Evolutionary conservation across 2,888 invertebrate genomes (phyloP).

Genomic region (Eumacrocentrus americanus): DNA sequence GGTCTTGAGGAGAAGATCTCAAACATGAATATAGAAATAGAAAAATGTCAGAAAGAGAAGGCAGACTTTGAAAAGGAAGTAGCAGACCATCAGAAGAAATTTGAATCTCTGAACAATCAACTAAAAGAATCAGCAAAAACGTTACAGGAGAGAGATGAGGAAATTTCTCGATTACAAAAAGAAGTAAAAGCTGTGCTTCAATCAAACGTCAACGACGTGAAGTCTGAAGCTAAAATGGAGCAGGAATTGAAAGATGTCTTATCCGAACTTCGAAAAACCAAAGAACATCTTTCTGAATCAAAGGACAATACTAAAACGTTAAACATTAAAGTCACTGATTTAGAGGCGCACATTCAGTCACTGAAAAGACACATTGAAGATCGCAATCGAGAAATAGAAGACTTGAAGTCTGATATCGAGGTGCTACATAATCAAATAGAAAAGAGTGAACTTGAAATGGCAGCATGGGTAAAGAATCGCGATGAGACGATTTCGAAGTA

Average conservation of each 20-base stretch:
- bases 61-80: conserved; percentile 28
- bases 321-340: conserved; percentile 21
- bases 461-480: conserved; percentile 47
- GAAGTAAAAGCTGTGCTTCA: conserved; percentile 34
- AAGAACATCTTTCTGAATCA: conserved; percentile 32
- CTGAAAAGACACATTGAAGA: conserved; percentile 27
- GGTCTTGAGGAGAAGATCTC: conserved; percentile 12
- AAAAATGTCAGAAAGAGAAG: conserved; percentile 25
- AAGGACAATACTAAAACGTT: conserved; percentile 33
- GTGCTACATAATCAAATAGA: conserved; percentile 38
- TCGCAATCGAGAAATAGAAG: conserved; percentile 41
- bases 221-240: conserved; percentile 38
- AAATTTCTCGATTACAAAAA: conserved; percentile 49
- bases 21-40: conserved; percentile 8
- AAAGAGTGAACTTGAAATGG: conserved; percentile 47
- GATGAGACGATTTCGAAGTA: conserved; percentile 46
- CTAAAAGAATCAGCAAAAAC: conserved; percentile 30
- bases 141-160: conserved; percentile 50
- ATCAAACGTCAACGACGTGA: not conserved
- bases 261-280: conserved; percentile 38
- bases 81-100: conserved; percentile 22
- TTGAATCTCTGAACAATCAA: conserved; percentile 30
- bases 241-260: conserved; percentile 42
- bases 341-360: conserved; percentile 19
- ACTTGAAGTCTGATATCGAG: conserved; percentile 37